Percentiles rank a stretch among this genome's conserved stretches.
Conservation (phyloP, 2,113 vertebrate species). For the Syngnathus floridae region DNA sequence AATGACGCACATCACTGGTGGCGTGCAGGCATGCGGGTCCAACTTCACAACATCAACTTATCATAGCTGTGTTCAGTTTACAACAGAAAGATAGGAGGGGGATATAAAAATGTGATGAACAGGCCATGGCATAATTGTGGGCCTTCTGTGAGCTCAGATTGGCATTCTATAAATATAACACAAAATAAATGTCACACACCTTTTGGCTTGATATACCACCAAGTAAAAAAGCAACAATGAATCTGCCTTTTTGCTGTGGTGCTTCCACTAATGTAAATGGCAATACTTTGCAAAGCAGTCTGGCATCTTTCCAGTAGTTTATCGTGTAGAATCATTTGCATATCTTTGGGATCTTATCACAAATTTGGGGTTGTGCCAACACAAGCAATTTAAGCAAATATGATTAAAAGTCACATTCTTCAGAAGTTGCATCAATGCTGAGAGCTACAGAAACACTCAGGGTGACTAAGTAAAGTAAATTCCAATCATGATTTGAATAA, state of each 20-base stretch:
- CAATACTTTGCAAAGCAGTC: slow-evolving; percentile 57
- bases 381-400: slow-evolving; percentile 24
- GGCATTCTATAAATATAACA: slow-evolving; percentile 65
- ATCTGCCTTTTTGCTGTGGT: slow-evolving; percentile 59
- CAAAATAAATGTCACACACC: slow-evolving; percentile 60
- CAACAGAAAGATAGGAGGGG: background rate
- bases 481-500: slow-evolving; percentile 22
- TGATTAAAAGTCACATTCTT: slow-evolving; percentile 51
- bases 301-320: slow-evolving; percentile 55
- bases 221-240: slow-evolving; percentile 51
- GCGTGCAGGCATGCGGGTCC: slow-evolving; percentile 10
- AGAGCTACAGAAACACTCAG: slow-evolving; percentile 25
- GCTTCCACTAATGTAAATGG: slow-evolving; percentile 67
- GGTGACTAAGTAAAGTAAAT: background rate
- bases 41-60: slow-evolving; percentile 10
- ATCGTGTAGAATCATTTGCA: slow-evolving; percentile 43
- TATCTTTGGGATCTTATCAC: slow-evolving; percentile 39
- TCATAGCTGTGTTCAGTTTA: background rate
- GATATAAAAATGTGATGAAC: slow-evolving; percentile 30
- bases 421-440: slow-evolving; percentile 25
- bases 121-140: slow-evolving; percentile 55
- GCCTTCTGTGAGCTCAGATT: slow-evolving; percentile 63
- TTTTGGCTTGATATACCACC: slow-evolving; percentile 53
- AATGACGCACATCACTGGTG: slow-evolving; percentile 32
- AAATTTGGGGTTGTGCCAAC: slow-evolving; percentile 35